phyloP scores from a whole-genome alignment of 1,140 invertebrate genomes.

The Cotesia glomerata region DNA sequence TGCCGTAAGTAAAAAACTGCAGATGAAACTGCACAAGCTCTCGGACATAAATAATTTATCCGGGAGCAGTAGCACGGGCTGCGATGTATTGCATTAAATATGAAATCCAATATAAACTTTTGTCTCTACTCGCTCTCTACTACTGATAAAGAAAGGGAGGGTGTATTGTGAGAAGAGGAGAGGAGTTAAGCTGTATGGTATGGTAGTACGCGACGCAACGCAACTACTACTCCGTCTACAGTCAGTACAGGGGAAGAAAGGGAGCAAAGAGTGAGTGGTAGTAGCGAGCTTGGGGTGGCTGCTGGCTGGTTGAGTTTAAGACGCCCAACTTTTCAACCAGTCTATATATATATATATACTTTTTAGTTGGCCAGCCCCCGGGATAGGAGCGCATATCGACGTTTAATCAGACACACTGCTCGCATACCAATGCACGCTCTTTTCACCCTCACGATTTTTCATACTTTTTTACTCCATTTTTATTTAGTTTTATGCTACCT shows the following conservation, averaged over 20 bases:
- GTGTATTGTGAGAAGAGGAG: not conserved
- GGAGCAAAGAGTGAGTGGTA: too few species aligned
- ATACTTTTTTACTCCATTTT: not conserved
- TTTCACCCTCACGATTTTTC: conserved; percentile 10
- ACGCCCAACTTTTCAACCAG: conserved; percentile 10
- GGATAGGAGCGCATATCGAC: conserved; percentile 34
- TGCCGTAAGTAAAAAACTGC: not conserved
- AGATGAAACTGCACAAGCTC: conserved; percentile 21
- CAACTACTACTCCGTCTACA: too few species aligned
- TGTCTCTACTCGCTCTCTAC: conserved; percentile 12
- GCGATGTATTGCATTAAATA: conserved; percentile 50
- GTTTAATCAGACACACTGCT: conserved; percentile 39
- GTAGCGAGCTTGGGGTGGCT: too few species aligned
- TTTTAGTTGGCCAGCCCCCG: not conserved
- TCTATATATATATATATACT: not conserved
- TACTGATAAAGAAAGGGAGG: not conserved
- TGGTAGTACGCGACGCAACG: too few species aligned
- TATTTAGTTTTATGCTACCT: not conserved
- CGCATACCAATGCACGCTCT: conserved; percentile 33
- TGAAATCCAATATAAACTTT: conserved; percentile 57
- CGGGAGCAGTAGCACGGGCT: conserved; percentile 22
- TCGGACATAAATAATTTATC: conserved; percentile 54
- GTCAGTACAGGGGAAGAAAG: too few species aligned
- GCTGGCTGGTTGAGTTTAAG: not conserved
- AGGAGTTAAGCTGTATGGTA: too few species aligned